These are phyloP conservation scores for Drosophila littoralis DNA, from an alignment of 1,140 invertebrate genomes.

Conservation along the genomic window DNA sequence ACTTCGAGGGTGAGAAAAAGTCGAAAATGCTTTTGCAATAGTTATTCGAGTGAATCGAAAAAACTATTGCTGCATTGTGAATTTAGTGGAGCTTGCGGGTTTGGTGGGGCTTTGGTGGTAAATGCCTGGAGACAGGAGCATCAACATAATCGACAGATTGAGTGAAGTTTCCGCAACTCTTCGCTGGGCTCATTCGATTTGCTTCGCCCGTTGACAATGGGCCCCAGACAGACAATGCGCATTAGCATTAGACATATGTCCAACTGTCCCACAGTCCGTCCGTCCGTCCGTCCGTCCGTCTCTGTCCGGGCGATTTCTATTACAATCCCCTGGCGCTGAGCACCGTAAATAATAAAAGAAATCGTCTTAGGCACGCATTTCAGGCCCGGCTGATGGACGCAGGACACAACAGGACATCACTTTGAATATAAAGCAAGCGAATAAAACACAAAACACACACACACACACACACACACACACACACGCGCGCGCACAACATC, in stretches of 20 bases:
- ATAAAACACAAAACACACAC: constrained; percentile 67
- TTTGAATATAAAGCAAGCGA: constrained; percentile 81
- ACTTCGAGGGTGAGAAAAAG: no score
- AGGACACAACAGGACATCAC: constrained; percentile 71
- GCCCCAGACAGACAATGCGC: constrained; percentile 52
- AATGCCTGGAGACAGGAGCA: not conserved
- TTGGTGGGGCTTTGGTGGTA: constrained; percentile 1
- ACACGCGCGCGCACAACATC: constrained; percentile 13
- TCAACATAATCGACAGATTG: constrained; percentile 48
- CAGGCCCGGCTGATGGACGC: constrained; percentile 66
- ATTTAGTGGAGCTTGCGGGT: constrained; percentile 55
- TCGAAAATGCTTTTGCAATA: no score
- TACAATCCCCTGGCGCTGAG: constrained; percentile 20
- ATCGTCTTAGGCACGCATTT: constrained; percentile 80
- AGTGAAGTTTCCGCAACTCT: constrained; percentile 63
- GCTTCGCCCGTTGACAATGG: constrained; percentile 55
- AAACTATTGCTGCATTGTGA: constrained; percentile 25
- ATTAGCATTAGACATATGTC: constrained; percentile 74
- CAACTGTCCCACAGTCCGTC: constrained; percentile 22
- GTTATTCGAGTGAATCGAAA: no score
- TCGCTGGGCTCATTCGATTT: constrained; percentile 37
- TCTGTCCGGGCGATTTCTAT: constrained; percentile 44
- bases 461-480: constrained; percentile 38
- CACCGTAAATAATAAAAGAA: constrained; percentile 80
- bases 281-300: not conserved